These are phyloP conservation scores for Scomberomorus guttatus DNA, from an alignment of 2,797 vertebrate genomes.

Conservation along the genomic window DNA sequence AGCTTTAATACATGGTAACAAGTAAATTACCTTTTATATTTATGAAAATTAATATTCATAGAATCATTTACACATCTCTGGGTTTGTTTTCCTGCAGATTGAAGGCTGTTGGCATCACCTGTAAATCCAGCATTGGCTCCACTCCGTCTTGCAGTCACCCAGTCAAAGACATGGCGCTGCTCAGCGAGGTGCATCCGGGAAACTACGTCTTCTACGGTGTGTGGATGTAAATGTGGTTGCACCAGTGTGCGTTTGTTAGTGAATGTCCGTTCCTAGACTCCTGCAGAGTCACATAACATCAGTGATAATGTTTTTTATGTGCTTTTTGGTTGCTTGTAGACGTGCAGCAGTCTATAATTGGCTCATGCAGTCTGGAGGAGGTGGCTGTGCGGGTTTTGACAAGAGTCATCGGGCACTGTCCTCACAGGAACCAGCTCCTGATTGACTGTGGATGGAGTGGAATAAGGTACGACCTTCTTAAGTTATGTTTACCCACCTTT, in stretches of 20 bases:
- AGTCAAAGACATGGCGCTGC: slow-evolving; percentile 86
- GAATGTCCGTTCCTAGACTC: background rate
- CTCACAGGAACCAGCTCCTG: slow-evolving; percentile 89
- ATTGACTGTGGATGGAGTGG: slow-evolving; percentile 90
- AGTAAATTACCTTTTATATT: background rate
- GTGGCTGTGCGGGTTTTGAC: slow-evolving; percentile 89
- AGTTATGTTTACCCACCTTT: background rate
- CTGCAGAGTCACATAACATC: background rate
- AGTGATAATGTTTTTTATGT: background rate
- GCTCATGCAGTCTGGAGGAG: slow-evolving; percentile 87
- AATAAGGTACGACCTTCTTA: slow-evolving; percentile 73
- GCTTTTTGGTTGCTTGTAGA: slow-evolving; percentile 73
- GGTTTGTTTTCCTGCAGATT: slow-evolving; percentile 76
- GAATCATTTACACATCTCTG: background rate
- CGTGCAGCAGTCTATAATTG: slow-evolving; percentile 88
- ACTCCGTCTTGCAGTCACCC: slow-evolving; percentile 91
- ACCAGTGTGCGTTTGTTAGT: background rate
- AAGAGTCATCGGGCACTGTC: slow-evolving; percentile 88
- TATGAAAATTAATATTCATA: background rate
- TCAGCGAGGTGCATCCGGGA: slow-evolving; percentile 91
- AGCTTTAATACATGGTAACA: background rate
- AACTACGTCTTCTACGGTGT: slow-evolving; percentile 90
- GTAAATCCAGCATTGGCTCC: slow-evolving; percentile 90
- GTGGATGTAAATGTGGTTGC: background rate
- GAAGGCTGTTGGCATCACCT: slow-evolving; percentile 81